Base-by-base conservation (phyloP, 2,888 invertebrate genomes). In the Deilephila elpenor region DNA sequence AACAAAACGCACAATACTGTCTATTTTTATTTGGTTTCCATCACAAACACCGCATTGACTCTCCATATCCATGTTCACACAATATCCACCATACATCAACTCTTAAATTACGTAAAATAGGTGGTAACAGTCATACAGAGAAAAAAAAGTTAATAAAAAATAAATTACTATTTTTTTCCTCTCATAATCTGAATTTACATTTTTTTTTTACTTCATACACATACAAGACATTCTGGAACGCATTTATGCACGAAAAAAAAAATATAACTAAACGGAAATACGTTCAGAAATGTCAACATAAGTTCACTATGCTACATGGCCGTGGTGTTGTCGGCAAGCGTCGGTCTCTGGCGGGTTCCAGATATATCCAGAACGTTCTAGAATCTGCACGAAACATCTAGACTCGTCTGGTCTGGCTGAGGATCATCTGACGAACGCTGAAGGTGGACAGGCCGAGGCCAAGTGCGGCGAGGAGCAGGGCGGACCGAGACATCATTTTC, bases 371-470 rank as follows among this genome's bases (percentile, higher is more conserved):
- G 77, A 74, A 75, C 53, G 75, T 76, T 78, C 79, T 81, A 79
- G 77, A 74, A 73, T 70, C 73, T 44, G 59, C 44, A 59, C 19
- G 53, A 29, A 59, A 59, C 56, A 74, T 79, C 82, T 92, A 94
- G 85, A 94, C 84, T 82, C 94, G 85, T 81, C 93, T 89, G 78
- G 91, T 86, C 78, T 95, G 95, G 83, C 87, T 91, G 76, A 95
- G 86, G 81, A 95, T 89, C 95, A 96, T 95, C 82, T 96, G 96
- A 82, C 96, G 96, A 72, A 96, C 93, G 89, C 96, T 96, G 89
- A 96, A 96, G 62, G 96, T 95, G 75, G 96, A 96, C 1, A 96
- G 87, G 29, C 95, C 96, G 32, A 96, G 93, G 70, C 96, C 96
- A 73, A 96, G 86, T 8, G 95, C 93, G 7, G 96, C 96, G 75